A percentile compares a stretch with the other conserved stretches of the same genome.
These are phyloP conservation scores for Gonocerus acuteangulatus DNA, from an alignment of 2,888 invertebrate genomes.

Conservation along the genomic window DNA sequence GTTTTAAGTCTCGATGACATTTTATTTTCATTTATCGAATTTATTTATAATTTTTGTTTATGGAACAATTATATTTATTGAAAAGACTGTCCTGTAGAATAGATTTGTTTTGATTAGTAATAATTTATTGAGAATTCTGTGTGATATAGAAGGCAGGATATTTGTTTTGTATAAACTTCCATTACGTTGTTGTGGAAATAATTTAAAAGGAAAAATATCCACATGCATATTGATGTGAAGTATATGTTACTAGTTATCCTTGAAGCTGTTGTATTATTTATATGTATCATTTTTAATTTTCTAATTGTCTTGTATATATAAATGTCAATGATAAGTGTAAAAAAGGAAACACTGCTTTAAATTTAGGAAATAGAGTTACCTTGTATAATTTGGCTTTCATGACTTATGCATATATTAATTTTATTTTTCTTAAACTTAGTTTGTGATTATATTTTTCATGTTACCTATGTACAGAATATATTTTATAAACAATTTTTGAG, in stretches of 20 bases:
- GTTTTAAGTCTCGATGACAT: no score
- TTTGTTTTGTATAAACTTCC: conserved; percentile 32
- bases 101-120: conserved; percentile 26
- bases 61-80: conserved; percentile 28
- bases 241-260: conserved; percentile 15
- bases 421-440: conserved; percentile 28
- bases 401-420: conserved; percentile 27
- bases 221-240: conserved; percentile 7
- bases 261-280: conserved; percentile 17
- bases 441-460: conserved; percentile 36
- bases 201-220: conserved; percentile 2
- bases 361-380: conserved; percentile 33
- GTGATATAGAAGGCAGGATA: conserved; percentile 32
- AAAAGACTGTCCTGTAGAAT: conserved; percentile 34
- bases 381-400: conserved; percentile 29
- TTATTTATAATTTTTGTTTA: background rate
- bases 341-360: conserved; percentile 33
- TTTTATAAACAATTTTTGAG: conserved; percentile 34
- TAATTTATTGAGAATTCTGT: conserved; percentile 29
- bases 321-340: conserved; percentile 23
- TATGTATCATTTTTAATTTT: conserved; percentile 21
- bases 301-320: conserved; percentile 24
- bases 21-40: no score
- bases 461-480: conserved; percentile 38
- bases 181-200: conserved; percentile 21